Evolutionary conservation across 2,888 invertebrate species (phyloP), one percentile per base, ranked within the genome.

Genomic region (Altica lythri): DNA sequence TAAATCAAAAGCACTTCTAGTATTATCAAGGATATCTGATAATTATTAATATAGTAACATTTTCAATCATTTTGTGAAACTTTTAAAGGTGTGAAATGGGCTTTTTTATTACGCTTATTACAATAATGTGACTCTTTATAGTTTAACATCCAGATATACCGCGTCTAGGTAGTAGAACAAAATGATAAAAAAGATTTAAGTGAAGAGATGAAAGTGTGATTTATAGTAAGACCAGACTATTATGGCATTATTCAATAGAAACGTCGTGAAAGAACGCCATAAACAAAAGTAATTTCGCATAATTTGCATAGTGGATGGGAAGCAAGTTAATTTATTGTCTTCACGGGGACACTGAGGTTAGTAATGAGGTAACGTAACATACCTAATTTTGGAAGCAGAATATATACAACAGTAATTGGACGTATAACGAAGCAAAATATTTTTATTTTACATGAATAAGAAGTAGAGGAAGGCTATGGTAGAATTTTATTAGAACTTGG

Each of bases 341-440:
- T 17, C 10, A 37, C 34, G 51, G 51, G 18, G 17, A 4, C 32
- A 16, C 13, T 43, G 55, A 45, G 38, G 45, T 30, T 29, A 27
- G 38, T 57, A 57, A 57, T 57, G 53, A 53, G 48, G 45, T 48
- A 53, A 57, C 57, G 49, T 57, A 52, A 57, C 57, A 57, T 49
- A 52, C 53, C 52, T 53, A 53, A 57, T 57, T 57, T 50, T 42
- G 22, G 45, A 43, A 47, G 47, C 55, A 27, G 46, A 51, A 51
- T 51, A 51, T 55, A 46, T 37, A 38, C 40, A 46, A 46, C 46
- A 37, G 46, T 46, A 46, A 46, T 46, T 46, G 46, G 46, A 46
- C 37, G 46, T 46, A 46, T 46, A 46, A 37, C 46, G 46, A 46
- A 46, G 35, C 35, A 46, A 46, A 46, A 46, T 46, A 46, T 46